These are phyloP conservation scores for Oedothorax gibbosus DNA, from an alignment of 1,140 invertebrate genomes.

Conservation along the genomic window DNA sequence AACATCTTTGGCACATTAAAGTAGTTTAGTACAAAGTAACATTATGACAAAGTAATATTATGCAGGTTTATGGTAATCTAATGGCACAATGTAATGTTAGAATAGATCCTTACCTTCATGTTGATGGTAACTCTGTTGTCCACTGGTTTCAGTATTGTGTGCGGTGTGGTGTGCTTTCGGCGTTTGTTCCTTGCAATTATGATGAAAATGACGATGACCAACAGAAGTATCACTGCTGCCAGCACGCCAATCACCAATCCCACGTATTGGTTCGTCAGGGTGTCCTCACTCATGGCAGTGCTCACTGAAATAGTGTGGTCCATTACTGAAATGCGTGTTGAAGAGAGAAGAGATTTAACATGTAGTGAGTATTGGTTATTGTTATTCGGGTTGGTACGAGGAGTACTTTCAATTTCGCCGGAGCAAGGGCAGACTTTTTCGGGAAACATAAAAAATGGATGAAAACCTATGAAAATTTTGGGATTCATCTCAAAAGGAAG, in stretches of 20 bases:
- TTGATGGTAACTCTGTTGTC: slow-evolving; percentile 74
- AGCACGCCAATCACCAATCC: slow-evolving; percentile 83
- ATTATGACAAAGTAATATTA: no score
- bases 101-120: slow-evolving; percentile 74
- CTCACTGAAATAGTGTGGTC: slow-evolving; percentile 69
- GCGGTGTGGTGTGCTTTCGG: slow-evolving; percentile 81
- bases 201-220: slow-evolving; percentile 80
- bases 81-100: no score
- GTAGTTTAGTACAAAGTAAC: no score
- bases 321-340: no score
- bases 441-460: no score
- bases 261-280: slow-evolving; percentile 74
- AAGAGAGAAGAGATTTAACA: no score
- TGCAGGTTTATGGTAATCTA: no score
- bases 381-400: neutral
- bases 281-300: slow-evolving; percentile 73
- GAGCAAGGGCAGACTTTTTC: no score
- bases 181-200: slow-evolving; percentile 80
- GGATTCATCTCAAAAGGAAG: no score
- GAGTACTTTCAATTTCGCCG: no score
- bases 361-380: neutral
- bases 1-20: no score
- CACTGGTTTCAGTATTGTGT: slow-evolving; percentile 77
- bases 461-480: no score
- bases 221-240: slow-evolving; percentile 78